Evolutionary conservation across 2,888 invertebrate genomes (phyloP).

Genomic region (Pollenia labialis): DNA sequence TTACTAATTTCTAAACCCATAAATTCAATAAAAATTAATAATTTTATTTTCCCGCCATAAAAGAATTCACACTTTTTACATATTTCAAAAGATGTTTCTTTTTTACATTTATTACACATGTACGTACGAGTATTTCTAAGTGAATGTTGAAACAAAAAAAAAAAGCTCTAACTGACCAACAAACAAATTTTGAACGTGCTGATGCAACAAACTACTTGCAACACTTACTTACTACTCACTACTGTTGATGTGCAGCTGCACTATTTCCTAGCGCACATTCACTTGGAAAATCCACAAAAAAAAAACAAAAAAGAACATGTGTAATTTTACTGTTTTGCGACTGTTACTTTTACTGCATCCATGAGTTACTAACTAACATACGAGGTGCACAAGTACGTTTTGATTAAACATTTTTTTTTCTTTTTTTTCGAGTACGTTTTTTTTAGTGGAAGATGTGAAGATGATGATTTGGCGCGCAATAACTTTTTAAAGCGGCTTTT

Average conservation of each 20-base stretch:
- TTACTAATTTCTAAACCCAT: slow-evolving; percentile 25
- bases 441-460: slow-evolving; percentile 46
- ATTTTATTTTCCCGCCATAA: slow-evolving; percentile 19
- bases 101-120: background rate
- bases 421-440: slow-evolving; percentile 8
- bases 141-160: slow-evolving; percentile 38
- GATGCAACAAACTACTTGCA: slow-evolving; percentile 57
- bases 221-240: slow-evolving; percentile 32
- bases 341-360: slow-evolving; percentile 59
- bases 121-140: background rate
- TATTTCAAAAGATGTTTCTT: background rate
- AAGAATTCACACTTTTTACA: slow-evolving; percentile 53
- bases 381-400: slow-evolving; percentile 51
- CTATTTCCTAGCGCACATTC: slow-evolving; percentile 55
- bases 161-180: slow-evolving; percentile 53
- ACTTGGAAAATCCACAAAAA: slow-evolving; percentile 43
- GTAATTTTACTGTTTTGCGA: slow-evolving; percentile 59
- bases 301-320: slow-evolving; percentile 39
- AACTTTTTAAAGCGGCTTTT: slow-evolving; percentile 58
- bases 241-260: slow-evolving; percentile 44
- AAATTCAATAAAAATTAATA: slow-evolving; percentile 25
- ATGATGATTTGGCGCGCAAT: slow-evolving; percentile 64
- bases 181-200: slow-evolving; percentile 59
- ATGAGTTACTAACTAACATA: slow-evolving; percentile 27
- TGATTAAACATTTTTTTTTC: slow-evolving; percentile 38